A percentile compares a stretch with the other conserved stretches of the same genome.
phyloP scores from a whole-genome alignment of 1,140 invertebrate genomes.

The Tetragonula clypearis region DNA sequence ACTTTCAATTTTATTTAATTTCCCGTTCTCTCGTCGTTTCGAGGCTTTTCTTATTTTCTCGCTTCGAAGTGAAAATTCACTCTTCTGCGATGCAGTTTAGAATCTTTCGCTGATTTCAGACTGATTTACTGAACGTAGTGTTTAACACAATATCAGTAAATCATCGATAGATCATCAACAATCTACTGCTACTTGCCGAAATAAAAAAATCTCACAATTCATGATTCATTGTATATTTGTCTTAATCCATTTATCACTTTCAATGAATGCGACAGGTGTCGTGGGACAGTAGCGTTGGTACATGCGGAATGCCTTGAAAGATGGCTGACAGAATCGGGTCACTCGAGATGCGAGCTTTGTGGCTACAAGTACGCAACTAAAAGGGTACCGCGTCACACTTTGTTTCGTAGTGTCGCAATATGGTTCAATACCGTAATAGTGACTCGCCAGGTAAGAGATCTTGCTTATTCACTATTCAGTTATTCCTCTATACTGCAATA shows the following conservation, averaged over 20 bases:
- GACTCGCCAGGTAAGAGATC: conserved; percentile 81
- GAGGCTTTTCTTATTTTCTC: not conserved
- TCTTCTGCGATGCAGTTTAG: not conserved
- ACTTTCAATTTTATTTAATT: too few relatives aligned
- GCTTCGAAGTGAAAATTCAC: not conserved
- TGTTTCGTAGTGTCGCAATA: conserved; percentile 80
- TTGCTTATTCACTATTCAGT: not conserved
- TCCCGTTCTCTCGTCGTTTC: not conserved
- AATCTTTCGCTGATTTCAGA: not conserved
- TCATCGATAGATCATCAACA: not conserved
- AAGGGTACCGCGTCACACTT: conserved; percentile 82
- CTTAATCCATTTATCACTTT: not conserved
- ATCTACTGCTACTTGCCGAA: not conserved
- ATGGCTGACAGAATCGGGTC: conserved; percentile 86
- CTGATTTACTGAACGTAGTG: not conserved
- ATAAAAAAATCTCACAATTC: not conserved
- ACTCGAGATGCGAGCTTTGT: conserved; percentile 84
- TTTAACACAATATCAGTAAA: not conserved
- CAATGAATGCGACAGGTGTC: conserved; percentile 78
- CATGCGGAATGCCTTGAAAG: conserved; percentile 86
- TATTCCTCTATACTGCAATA: not conserved
- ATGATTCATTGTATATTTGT: not conserved
- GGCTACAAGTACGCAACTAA: conserved; percentile 82
- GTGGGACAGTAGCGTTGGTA: conserved; percentile 86
- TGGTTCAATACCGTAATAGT: conserved; percentile 83